phyloP scores from a whole-genome alignment of 2,113 vertebrate genomes.

The Amphiprion ocellaris region DNA sequence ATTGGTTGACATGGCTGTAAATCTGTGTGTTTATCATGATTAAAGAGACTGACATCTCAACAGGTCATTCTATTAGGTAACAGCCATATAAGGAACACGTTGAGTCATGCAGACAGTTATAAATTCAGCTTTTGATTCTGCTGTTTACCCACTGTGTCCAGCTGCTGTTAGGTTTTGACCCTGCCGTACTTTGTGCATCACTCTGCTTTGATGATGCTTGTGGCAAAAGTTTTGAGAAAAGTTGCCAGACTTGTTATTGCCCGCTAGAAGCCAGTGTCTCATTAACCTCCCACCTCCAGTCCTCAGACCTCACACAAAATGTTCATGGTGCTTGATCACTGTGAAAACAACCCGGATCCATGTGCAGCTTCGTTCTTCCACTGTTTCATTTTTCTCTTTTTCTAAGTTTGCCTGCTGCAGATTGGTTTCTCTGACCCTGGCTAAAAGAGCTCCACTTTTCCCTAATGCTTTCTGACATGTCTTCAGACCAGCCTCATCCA shows the following conservation, averaged over 20 bases:
- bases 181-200: too few species aligned
- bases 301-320: background rate
- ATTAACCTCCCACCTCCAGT: background rate
- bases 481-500: constrained; percentile 17
- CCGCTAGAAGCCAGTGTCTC: background rate
- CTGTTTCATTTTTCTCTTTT: constrained; percentile 3
- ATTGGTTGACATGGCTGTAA: too few species aligned
- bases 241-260: background rate
- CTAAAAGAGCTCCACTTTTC: constrained; percentile 4
- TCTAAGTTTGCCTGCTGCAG: constrained; percentile 21
- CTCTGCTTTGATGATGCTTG: background rate
- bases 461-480: constrained; percentile 32
- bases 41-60: too few species aligned
- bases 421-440: constrained; percentile 6
- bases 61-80: too few species aligned
- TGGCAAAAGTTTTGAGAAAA: background rate
- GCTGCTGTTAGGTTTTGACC: background rate
- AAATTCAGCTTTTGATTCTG: background rate
- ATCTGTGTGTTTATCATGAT: too few species aligned
- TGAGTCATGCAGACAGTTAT: too few species aligned
- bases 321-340: constrained; percentile 8
- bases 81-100: too few species aligned
- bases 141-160: background rate
- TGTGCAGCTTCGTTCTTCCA: background rate
- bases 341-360: constrained; percentile 4